A percentile compares a stretch with the other conserved stretches of the same genome.
phyloP scores from a whole-genome alignment of 2,888 invertebrate genomes.

The Cordilura impudica region DNA sequence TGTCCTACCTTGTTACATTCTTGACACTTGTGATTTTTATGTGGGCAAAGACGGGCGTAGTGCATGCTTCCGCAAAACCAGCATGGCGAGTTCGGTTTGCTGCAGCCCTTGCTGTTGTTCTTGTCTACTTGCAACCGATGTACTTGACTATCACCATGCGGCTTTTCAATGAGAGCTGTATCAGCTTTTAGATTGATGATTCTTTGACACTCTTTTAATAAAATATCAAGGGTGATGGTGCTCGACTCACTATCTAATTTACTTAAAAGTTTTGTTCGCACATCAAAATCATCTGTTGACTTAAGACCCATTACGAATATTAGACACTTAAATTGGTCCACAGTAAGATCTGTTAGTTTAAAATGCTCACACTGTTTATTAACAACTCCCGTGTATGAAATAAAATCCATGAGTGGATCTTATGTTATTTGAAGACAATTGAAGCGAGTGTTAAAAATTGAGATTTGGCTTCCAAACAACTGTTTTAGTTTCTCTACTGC shows the following conservation, averaged over 20 bases:
- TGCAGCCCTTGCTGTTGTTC: conserved; percentile 19
- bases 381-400: conserved; percentile 50
- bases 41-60: conserved; percentile 44
- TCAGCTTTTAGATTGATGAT: too few relatives aligned
- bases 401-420: conserved; percentile 45
- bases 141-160: conserved; percentile 22
- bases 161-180: conserved; percentile 53
- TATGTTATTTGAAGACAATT: too few relatives aligned
- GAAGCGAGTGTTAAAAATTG: too few relatives aligned
- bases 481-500: conserved; percentile 48
- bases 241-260: conserved; percentile 51
- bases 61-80: conserved; percentile 62
- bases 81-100: conserved; percentile 54
- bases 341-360: conserved; percentile 44
- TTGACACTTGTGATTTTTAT: too few relatives aligned
- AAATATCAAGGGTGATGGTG: conserved; percentile 47
- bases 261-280: too few relatives aligned
- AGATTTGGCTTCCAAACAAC: too few relatives aligned
- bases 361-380: too few relatives aligned
- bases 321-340: too few relatives aligned
- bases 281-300: too few relatives aligned
- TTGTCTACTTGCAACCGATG: conserved; percentile 3
- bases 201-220: conserved; percentile 60
- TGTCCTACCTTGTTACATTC: conserved; percentile 44
- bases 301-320: too few relatives aligned